Percentiles rank a stretch among this genome's conserved stretches.
Conservation (phyloP, 2,888 invertebrate genomes). For the Caenorhabditis sp. region DNA sequence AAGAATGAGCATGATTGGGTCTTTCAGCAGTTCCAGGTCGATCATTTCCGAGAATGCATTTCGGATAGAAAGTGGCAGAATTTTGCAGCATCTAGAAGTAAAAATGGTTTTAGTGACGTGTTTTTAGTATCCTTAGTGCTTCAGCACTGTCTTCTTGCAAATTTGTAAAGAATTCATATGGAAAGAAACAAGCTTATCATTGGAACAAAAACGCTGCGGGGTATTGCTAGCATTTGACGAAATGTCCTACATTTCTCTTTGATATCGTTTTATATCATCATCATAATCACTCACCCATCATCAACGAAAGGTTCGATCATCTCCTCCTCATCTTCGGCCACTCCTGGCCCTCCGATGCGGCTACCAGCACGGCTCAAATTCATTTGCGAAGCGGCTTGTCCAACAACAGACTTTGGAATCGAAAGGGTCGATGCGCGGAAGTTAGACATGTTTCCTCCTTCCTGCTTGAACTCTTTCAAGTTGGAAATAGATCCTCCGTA, state of each 20-base stretch:
- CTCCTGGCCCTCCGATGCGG: slow-evolving; percentile 42
- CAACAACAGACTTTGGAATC: slow-evolving; percentile 71
- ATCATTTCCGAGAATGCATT: slow-evolving; percentile 81
- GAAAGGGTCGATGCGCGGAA: slow-evolving; percentile 70
- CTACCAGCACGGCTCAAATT: slow-evolving; percentile 62
- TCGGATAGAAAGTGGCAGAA: slow-evolving; percentile 78
- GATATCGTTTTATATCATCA: no score
- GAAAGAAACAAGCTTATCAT: slow-evolving; percentile 43
- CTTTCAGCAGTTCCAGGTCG: slow-evolving; percentile 84
- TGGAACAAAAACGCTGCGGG: slow-evolving; percentile 23
- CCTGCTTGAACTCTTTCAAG: slow-evolving; percentile 90
- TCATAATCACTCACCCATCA: slow-evolving; percentile 44
- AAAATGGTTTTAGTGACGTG: background rate
- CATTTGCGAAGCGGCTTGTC: slow-evolving; percentile 74
- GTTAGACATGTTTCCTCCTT: slow-evolving; percentile 69
- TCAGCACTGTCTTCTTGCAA: background rate
- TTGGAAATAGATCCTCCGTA: slow-evolving; percentile 96
- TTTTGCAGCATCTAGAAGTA: slow-evolving; percentile 70
- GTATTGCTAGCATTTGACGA: background rate
- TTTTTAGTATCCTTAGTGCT: no score
- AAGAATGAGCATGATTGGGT: slow-evolving; percentile 93
- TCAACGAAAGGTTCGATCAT: slow-evolving; percentile 58
- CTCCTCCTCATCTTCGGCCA: slow-evolving; percentile 57
- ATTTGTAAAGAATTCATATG: background rate
- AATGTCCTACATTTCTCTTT: background rate